Evolutionary conservation across 2,888 invertebrate species (phyloP), one percentile per base, ranked within the genome.

Genomic region (Alloscopus bannaensis): DNA sequence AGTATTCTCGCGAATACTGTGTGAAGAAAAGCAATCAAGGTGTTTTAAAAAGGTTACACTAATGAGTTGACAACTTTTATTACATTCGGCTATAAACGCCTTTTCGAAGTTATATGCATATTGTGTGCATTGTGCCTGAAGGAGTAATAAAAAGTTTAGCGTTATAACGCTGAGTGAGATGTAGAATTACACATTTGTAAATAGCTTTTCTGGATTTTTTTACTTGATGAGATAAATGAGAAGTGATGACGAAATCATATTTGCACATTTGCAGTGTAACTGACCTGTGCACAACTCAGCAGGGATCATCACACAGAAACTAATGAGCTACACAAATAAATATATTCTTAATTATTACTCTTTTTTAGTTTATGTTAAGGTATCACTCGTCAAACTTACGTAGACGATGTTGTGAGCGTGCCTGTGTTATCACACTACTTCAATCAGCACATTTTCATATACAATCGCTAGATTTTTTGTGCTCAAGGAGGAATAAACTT

Each of bases 61-160:
- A 75, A 75, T 60, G 75, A 75, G 68, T 60, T 75, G 75, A 68
- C 75, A 75, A 66, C 29, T 75, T 75, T 75, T 75, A 75, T 68
- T 45, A 50, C 50, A 40, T 60, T 60, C 40, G 36, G 3, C 40
- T 22, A 57, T 62, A 57, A 69, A 47, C 50, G 55, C 55, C 40
- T 40, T 16, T 59, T 68, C 52, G n/a, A n/a, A n/a, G n/a, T 50
- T 64, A 64, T 55, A 73, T 72, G 57, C 55, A 22, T 42, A n/a
- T 8, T n/a, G n/a, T n/a, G n/a, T n/a, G n/a, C 13, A 36, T 36
- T 1, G 42, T 73, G 64, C 65, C 57, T 45, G 65, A 26, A 65
- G 65, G 42, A 11, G 73, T 24, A 73, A 73, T 57, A 65, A 73
- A 65, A 65, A 36, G 65, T 73, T 73, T 64, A 42, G 64, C 28